phyloP scores from a whole-genome alignment of 2,113 vertebrate genomes.

The Amblyornis subalaris region DNA sequence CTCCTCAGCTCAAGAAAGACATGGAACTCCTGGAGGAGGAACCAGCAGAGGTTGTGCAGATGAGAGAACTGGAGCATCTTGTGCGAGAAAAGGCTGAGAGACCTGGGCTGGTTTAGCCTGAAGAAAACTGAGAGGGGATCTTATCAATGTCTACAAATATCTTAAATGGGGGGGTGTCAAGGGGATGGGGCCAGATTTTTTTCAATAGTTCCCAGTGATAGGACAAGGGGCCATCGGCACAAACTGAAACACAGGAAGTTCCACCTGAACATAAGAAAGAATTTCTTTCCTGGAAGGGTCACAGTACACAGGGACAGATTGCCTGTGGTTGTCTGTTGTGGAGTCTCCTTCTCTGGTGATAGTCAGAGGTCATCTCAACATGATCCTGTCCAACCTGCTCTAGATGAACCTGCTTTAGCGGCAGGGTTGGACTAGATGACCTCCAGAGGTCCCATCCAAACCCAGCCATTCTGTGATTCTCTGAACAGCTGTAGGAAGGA shows the following conservation, averaged over 20 bases:
- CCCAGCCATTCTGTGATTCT: neutral
- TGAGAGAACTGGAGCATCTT: neutral
- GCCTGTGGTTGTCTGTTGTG: neutral
- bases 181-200: neutral
- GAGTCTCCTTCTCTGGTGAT: neutral
- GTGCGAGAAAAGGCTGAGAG: neutral
- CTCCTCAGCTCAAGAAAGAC: neutral
- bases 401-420: neutral
- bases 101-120: neutral
- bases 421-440: neutral
- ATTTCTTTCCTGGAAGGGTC: neutral
- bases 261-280: neutral
- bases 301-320: fast-evolving
- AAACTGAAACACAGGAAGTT: neutral
- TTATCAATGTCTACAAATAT: neutral
- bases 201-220: neutral
- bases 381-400: neutral
- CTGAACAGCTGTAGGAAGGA: neutral
- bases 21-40: neutral
- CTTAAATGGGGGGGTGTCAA: neutral
- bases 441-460: neutral
- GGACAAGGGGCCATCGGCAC: neutral
- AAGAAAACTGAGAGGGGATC: neutral
- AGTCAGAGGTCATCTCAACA: neutral
- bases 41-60: neutral